Evolutionary conservation across 2,888 invertebrate species (phyloP), one percentile per base, ranked within the genome.

Genomic region (Lamproptera curius): DNA sequence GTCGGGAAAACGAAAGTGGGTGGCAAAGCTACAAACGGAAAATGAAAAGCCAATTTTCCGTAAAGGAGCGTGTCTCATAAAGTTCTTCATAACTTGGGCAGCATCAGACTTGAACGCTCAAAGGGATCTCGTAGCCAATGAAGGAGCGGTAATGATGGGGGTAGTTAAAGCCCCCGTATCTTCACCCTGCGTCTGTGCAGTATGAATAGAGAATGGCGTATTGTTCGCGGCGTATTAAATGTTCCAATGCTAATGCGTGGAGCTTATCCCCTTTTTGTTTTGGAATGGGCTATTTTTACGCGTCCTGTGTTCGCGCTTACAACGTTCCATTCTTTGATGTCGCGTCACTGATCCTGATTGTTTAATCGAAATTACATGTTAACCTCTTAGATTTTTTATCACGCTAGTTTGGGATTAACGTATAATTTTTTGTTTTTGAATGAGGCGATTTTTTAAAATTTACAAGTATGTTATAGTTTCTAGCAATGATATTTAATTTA

Each of bases 111-210:
- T 6, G 20, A n/a, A 20, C 20, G 20, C 20, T 20, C 20, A 20
- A 20, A 20, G 20, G 31, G 31, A 11, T 31, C n/a, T 2, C 6
- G 13, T 13, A n/a, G 11, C 31, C 57, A 53, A 51, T 51, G 57
- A 57, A 58, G 55, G 51, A 50, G 38, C 10, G 36, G 16, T 8
- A 15, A n/a, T n/a, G n/a, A n/a, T n/a, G n/a, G n/a, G n/a, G n/a
- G n/a, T n/a, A n/a, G n/a, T n/a, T n/a, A n/a, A n/a, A n/a, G n/a
- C n/a, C n/a, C n/a, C n/a, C 45, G 45, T 47, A 43, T 52, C 51
- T 17, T 14, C 42, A 13, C 57, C 60, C 59, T 50, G 65, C 64
- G 67, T 64, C 67, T 61, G 65, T 65, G 59, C 55, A 44, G 46
- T 50, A 51, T 50, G 50, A 53, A 46, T 50, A 47, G 40, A 16